Percentiles rank a stretch among this genome's conserved stretches.
phyloP scores from a whole-genome alignment of 1,140 invertebrate genomes.

The Monomorium pharaonis region DNA sequence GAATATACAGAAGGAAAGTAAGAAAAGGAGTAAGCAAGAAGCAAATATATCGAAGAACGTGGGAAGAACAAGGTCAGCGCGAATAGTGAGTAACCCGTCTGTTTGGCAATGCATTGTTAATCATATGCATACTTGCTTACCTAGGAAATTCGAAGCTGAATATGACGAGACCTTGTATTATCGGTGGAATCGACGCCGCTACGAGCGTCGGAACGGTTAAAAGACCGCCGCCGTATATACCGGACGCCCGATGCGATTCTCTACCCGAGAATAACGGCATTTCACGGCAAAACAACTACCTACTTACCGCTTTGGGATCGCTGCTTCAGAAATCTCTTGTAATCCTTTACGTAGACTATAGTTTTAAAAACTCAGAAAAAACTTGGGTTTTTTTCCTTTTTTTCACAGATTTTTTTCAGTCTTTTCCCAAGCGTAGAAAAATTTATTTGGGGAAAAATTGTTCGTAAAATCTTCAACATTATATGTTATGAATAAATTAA shows the following conservation, averaged over 20 bases:
- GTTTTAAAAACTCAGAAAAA: too few species aligned
- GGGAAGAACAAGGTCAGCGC: slow-evolving; percentile 22
- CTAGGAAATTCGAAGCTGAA: slow-evolving; percentile 71
- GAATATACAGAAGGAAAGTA: not conserved
- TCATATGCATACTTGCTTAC: slow-evolving; percentile 71
- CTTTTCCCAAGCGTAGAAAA: too few species aligned
- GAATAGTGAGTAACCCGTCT: slow-evolving; percentile 26
- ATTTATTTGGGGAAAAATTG: too few species aligned
- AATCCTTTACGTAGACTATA: slow-evolving; percentile 37
- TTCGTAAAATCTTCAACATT: too few species aligned
- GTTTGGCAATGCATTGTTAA: slow-evolving; percentile 64
- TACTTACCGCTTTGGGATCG: slow-evolving; percentile 26
- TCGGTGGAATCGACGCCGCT: slow-evolving; percentile 54
- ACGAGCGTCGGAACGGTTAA: not conserved
- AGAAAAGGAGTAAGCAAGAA: not conserved
- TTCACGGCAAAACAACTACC: slow-evolving; percentile 34
- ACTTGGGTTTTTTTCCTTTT: too few species aligned
- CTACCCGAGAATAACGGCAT: slow-evolving; percentile 50
- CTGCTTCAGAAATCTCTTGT: slow-evolving; percentile 33
- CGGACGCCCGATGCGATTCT: not conserved
- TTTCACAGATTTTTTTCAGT: too few species aligned
- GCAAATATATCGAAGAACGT: not conserved
- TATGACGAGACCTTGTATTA: slow-evolving; percentile 68
- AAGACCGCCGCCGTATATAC: slow-evolving; percentile 8
- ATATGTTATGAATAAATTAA: too few species aligned